Base-by-base conservation (phyloP, 2,113 vertebrate species). In the Pygoscelis adeliae region DNA sequence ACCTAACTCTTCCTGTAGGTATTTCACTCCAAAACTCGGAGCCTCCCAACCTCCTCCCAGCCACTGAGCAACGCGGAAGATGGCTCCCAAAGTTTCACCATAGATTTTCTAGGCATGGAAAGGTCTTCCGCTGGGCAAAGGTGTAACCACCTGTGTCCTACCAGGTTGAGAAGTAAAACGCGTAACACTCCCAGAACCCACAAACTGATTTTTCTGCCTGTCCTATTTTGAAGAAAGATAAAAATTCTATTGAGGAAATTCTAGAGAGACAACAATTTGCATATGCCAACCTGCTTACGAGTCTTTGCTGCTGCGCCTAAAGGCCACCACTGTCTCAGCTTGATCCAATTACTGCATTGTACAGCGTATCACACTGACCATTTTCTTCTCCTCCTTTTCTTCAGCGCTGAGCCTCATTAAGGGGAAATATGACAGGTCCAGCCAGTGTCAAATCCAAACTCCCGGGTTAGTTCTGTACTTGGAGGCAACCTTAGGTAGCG, bases 341-440 rank as follows among this genome's bases (percentile, higher is more conserved):
- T 93, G 94, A 97, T 97, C 97, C 97, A 97, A 90, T 98, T 97
- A 98, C 65, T 59, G 91, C 58, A 8, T 46, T 40, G 59, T 84
- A 92, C 83, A 71, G 61, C 93, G 96, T 71, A 96, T 86, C 96
- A 96, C 88, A 90, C 53, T 5, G 30, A 66, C 86, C 50, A 9
- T 40, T 89, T 86, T 67, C 72, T 67, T 89, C 58, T 72, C 77
- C 87, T 86, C 59, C 83, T 83, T 87, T 72, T 93, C 85, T 86
- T 90, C 73, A 74, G 78, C 91, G 94, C 78, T 97, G 90, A 83
- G 89, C 81, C 94, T 98, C 90, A 88, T 98, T 98, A 98, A 95
- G n/a, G 74, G 88, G 83, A 97, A 97, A 95, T 95, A 94, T 86
- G 93, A 96, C 96, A 98, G 93, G 61, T 81, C 67, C 55, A 61